These are phyloP conservation scores for Trichacis sp. DNA, from an alignment of 2,888 invertebrate genomes.

Conservation along the genomic window DNA sequence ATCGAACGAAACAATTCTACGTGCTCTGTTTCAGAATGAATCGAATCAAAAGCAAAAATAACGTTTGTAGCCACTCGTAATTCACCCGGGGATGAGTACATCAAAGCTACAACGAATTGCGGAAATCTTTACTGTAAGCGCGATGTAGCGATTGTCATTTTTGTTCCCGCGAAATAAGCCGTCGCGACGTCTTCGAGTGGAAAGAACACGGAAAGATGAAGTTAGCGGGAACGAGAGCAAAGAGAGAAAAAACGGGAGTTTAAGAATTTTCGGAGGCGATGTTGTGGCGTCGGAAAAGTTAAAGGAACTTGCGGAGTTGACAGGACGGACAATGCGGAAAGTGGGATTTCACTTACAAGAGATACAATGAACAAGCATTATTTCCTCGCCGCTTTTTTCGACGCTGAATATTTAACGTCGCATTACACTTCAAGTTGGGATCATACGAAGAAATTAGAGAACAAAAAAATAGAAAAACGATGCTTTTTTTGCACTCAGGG, in stretches of 20 bases:
- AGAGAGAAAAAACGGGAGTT: constrained; percentile 31
- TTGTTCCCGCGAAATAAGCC: constrained; percentile 15
- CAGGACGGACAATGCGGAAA: neutral
- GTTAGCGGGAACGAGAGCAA: constrained; percentile 2
- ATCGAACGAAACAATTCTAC: too few relatives aligned
- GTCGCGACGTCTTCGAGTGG: constrained; percentile 5
- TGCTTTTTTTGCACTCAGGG: too few relatives aligned
- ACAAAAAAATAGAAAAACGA: too few relatives aligned
- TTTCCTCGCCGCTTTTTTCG: neutral
- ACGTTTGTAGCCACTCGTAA: neutral
- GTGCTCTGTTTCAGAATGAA: neutral
- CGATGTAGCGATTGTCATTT: constrained; percentile 9
- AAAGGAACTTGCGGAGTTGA: constrained; percentile 8
- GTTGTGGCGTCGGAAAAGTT: constrained; percentile 32
- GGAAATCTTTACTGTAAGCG: neutral
- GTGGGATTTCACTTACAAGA: neutral
- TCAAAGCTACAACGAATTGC: neutral
- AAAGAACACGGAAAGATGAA: constrained; percentile 1
- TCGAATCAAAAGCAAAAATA: neutral
- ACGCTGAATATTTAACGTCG: neutral
- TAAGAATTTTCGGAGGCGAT: constrained; percentile 50
- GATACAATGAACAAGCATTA: neutral
- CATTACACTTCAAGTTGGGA: too few relatives aligned
- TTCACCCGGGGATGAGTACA: neutral
- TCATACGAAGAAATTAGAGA: neutral